Evolutionary conservation across 2,797 vertebrate genomes (phyloP).

Genomic region (Sciaenops ocellatus): DNA sequence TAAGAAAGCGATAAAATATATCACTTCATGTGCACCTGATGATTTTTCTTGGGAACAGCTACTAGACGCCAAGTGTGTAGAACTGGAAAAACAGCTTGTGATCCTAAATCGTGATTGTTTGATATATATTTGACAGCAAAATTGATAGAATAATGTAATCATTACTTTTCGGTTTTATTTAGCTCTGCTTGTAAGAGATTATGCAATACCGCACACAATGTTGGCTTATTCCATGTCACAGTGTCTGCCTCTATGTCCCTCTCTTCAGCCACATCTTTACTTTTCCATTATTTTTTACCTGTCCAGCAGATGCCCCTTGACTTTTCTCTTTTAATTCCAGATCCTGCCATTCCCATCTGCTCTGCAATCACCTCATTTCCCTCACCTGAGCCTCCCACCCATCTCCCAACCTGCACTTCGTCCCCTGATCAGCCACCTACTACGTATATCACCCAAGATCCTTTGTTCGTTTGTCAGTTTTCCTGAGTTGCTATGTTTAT

Average conservation of each 20-base stretch:
- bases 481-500: too few species aligned
- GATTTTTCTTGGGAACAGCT: not conserved
- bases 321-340: not conserved
- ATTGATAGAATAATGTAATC: not conserved
- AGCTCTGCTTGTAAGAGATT: not conserved
- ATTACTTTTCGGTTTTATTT: not conserved
- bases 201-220: not conserved
- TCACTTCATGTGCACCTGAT: not conserved
- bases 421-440: not conserved
- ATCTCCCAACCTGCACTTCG: not conserved
- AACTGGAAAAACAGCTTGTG: not conserved
- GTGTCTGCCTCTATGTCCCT: not conserved
- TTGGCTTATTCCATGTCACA: not conserved
- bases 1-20: not conserved
- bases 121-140: not conserved
- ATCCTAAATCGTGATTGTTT: not conserved
- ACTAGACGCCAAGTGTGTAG: not conserved
- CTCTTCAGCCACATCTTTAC: not conserved
- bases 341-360: not conserved
- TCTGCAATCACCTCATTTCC: not conserved
- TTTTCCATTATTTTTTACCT: not conserved
- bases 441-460: not conserved
- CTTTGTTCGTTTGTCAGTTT: too few species aligned
- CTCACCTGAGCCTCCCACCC: not conserved
- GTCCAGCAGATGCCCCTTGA: not conserved